Conservation (phyloP, 2,113 vertebrate species). For the Syrmaticus mikado region DNA sequence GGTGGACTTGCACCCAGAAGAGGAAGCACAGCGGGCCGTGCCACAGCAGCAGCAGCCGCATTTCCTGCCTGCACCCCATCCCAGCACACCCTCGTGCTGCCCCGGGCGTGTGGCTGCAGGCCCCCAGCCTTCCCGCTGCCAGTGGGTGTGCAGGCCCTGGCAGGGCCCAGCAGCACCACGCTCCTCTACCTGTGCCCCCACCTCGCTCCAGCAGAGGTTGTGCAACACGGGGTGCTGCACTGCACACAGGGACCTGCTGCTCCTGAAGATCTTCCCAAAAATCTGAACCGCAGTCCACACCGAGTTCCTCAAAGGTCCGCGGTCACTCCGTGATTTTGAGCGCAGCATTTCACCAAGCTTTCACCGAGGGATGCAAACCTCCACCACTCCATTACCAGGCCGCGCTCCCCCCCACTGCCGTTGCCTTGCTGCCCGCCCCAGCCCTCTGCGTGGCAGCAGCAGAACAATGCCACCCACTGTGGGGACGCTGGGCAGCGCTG, state of each 20-base stretch:
- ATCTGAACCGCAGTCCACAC: accelerated
- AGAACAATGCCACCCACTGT: background rate
- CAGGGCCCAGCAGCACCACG: background rate
- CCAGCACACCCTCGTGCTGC: background rate
- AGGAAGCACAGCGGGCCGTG: background rate
- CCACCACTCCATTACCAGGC: accelerated
- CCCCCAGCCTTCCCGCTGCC: accelerated
- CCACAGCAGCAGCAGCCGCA: accelerated
- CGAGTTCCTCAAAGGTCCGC: background rate
- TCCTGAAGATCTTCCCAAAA: accelerated
- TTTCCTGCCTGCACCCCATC: accelerated
- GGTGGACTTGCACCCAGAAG: background rate
- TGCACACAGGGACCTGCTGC: background rate
- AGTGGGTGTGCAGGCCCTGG: background rate
- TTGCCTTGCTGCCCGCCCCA: accelerated
- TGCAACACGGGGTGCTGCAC: background rate
- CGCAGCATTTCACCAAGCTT: background rate
- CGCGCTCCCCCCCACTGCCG: background rate
- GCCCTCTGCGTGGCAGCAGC: background rate
- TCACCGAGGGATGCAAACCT: accelerated
- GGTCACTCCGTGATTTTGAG: too few species aligned
- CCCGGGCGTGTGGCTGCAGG: accelerated
- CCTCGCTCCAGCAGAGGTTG: background rate
- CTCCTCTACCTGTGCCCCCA: background rate
- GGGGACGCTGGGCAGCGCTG: accelerated